Base-by-base conservation (phyloP, 2,113 vertebrate genomes). In the Pipra filicauda region DNA sequence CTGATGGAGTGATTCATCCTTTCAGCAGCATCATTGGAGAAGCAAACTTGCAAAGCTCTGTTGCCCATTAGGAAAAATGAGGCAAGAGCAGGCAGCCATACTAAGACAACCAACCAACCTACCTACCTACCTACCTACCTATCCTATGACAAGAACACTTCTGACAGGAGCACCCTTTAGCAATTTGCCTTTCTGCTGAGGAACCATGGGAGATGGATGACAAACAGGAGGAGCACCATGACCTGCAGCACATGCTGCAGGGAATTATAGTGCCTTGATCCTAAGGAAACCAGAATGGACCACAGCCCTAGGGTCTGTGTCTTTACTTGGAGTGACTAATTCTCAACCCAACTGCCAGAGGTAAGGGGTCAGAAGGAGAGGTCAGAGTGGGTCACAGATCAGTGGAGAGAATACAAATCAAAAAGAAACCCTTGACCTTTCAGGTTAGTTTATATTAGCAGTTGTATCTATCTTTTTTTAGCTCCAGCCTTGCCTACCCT, bases 341-440 rank as follows among this genome's bases (percentile, higher is more conserved):
- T 92, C 88, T 91, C 73, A 55, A 70, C 23, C 1, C 0, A 2
- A 77, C 85, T 90, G 54, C 55, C 33, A 58, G 88, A 91, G 85
- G 85, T 91, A 59, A 96, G 15, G n/a, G 81, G 79, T 96, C 84
- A 96, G 76, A 66, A 20, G 41, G 48, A 91, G 62, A 93, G 94
- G 91, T 96, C 90, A 87, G 57, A 82, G n/a, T 44, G 58, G 89
- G 97, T 93, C 92, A 94, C 61, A 75, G 95, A 82, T 96, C 93
- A 95, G 69, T 77, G 87, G 71, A 96, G 59, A 91, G 75, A 90
- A 95, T 75, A 97, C 81, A 97, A 94, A 97, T 96, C 61, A 94
- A 95, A 94, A 81, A 78, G 11, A 83, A 93, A 91, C 94, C 85
- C 74, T 67, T 96, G 88, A 52, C 95, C 91, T 96, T 93, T 89